Conservation (phyloP, 2,888 invertebrate genomes). For the Iselma pallidipennis region DNA sequence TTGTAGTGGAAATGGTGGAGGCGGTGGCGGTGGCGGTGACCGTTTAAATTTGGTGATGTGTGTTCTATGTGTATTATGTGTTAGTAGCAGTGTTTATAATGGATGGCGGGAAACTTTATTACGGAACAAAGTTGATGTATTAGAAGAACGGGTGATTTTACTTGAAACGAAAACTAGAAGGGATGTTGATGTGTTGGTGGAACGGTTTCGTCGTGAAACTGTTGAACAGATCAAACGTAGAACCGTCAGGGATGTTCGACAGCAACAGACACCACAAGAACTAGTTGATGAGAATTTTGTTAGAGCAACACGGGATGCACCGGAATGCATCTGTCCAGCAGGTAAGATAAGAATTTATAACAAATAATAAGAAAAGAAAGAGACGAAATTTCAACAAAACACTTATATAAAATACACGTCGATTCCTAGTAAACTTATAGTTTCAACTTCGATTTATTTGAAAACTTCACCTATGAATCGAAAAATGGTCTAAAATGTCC, state of each 20-base stretch:
- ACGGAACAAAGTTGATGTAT: slow-evolving; percentile 58
- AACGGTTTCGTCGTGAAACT: slow-evolving; percentile 62
- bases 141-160: slow-evolving; percentile 63
- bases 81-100: slow-evolving; percentile 64
- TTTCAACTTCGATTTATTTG: background rate
- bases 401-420: too few relatives aligned
- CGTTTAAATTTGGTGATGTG: slow-evolving; percentile 61
- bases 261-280: slow-evolving; percentile 26
- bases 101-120: slow-evolving; percentile 63
- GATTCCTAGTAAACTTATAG: too few relatives aligned
- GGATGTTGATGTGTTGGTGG: slow-evolving; percentile 57
- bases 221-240: slow-evolving; percentile 54
- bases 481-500: background rate
- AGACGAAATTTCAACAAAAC: too few relatives aligned
- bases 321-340: slow-evolving; percentile 74
- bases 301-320: slow-evolving; percentile 62
- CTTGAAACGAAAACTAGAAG: slow-evolving; percentile 57
- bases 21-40: slow-evolving; percentile 8
- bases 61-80: slow-evolving; percentile 66
- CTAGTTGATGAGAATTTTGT: slow-evolving; percentile 25
- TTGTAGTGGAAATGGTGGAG: background rate
- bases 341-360: slow-evolving; percentile 61
- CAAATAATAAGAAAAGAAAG: background rate
- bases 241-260: slow-evolving; percentile 50
- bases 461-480: too few relatives aligned